Conservation (phyloP, 2,797 vertebrate species). For the Cephalopachus bancanus region DNA sequence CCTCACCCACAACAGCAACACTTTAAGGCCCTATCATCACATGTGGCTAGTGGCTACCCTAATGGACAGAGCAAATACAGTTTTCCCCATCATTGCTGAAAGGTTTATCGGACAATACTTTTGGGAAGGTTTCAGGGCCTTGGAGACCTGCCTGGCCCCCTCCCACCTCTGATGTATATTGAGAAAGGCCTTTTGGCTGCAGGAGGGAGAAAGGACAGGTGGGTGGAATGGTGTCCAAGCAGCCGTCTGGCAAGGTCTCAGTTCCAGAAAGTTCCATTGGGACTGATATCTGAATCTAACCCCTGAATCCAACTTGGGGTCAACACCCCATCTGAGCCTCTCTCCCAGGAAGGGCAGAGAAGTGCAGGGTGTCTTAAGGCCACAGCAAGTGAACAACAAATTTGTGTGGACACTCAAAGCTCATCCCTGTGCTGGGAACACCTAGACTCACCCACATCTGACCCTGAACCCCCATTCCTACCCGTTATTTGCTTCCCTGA, state of each 20-base stretch:
- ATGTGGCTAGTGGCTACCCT: neutral
- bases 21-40: neutral
- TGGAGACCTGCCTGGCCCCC: neutral
- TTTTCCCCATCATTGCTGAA: neutral
- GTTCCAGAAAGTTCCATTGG: neutral
- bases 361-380: neutral
- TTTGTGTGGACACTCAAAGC: neutral
- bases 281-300: neutral
- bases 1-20: neutral
- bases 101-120: neutral
- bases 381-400: neutral
- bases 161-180: neutral
- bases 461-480: neutral
- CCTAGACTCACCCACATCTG: neutral
- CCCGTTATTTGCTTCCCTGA: neutral
- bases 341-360: neutral
- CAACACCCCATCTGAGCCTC: neutral
- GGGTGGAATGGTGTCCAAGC: neutral
- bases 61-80: neutral
- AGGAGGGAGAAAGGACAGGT: neutral
- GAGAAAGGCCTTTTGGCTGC: neutral
- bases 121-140: slow-evolving; percentile 34
- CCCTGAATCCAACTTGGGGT: neutral
- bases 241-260: neutral
- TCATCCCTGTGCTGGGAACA: neutral